Conservation (phyloP, 2,888 invertebrate species). For the Troilus luridus region DNA sequence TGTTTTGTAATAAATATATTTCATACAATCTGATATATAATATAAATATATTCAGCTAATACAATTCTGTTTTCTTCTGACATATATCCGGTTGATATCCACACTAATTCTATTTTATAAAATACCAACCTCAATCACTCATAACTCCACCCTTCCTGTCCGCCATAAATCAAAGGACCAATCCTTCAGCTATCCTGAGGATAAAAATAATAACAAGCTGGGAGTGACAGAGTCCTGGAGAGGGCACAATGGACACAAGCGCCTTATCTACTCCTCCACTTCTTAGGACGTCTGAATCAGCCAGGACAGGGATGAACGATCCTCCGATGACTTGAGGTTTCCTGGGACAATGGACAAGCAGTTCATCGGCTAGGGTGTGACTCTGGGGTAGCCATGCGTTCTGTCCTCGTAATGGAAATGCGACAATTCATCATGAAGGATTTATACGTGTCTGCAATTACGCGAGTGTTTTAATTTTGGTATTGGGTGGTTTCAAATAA, state of each 20-base stretch:
- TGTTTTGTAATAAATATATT: no score
- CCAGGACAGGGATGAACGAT: slow-evolving; percentile 41
- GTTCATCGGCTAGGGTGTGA: slow-evolving; percentile 29
- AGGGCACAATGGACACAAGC: slow-evolving; percentile 42
- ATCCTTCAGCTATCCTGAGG: neutral
- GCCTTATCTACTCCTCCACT: slow-evolving; percentile 33
- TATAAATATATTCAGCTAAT: no score
- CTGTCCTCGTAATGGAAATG: neutral
- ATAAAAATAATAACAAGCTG: slow-evolving; percentile 30
- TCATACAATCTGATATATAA: no score
- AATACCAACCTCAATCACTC: neutral
- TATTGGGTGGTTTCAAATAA: no score
- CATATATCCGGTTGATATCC: neutral
- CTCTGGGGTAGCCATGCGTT: slow-evolving; percentile 23
- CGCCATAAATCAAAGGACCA: slow-evolving; percentile 35
- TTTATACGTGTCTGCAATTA: no score
- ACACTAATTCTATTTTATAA: neutral
- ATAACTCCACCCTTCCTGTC: neutral
- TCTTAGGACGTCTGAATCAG: slow-evolving; percentile 38
- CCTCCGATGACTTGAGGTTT: slow-evolving; percentile 30
- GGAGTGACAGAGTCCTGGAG: slow-evolving; percentile 22
- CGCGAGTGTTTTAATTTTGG: no score
- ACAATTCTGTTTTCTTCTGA: neutral
- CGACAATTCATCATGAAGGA: neutral
- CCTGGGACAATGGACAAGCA: slow-evolving; percentile 5